Percentiles rank a stretch among this genome's conserved stretches.
These are phyloP conservation scores for Siphlonurus alternatus DNA, from an alignment of 2,888 invertebrate species.

Conservation along the genomic window DNA sequence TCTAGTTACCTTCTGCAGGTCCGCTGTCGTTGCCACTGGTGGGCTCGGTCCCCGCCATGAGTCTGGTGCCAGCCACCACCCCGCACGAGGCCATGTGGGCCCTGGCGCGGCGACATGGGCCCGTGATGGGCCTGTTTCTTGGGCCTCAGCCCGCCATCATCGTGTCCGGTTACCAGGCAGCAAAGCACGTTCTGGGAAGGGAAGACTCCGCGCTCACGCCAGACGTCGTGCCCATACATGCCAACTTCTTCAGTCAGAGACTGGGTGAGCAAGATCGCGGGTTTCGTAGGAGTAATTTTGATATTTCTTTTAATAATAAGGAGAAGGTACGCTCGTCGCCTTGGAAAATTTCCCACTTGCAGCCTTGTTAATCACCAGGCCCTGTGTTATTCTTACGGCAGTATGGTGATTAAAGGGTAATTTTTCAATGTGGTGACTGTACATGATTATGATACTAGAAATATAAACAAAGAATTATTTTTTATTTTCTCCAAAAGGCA, in stretches of 20 bases:
- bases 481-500: no score
- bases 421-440: no score
- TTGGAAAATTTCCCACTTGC: no score
- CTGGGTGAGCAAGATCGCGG: no score
- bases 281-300: constrained; percentile 15
- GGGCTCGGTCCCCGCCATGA: neutral
- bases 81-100: constrained; percentile 33
- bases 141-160: constrained; percentile 53
- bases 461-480: no score
- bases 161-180: constrained; percentile 46
- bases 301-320: no score
- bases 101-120: constrained; percentile 40
- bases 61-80: neutral
- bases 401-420: no score
- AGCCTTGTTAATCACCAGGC: no score
- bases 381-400: no score
- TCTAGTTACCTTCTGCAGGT: no score
- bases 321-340: no score
- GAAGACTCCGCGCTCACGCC: constrained; percentile 66
- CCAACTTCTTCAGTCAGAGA: neutral
- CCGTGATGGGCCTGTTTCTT: constrained; percentile 53
- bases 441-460: no score
- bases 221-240: constrained; percentile 30
- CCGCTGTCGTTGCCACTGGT: neutral
- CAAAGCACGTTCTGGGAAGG: constrained; percentile 55